phyloP scores from a whole-genome alignment of 2,797 vertebrate species.

The Gymnothorax javanicus region DNA sequence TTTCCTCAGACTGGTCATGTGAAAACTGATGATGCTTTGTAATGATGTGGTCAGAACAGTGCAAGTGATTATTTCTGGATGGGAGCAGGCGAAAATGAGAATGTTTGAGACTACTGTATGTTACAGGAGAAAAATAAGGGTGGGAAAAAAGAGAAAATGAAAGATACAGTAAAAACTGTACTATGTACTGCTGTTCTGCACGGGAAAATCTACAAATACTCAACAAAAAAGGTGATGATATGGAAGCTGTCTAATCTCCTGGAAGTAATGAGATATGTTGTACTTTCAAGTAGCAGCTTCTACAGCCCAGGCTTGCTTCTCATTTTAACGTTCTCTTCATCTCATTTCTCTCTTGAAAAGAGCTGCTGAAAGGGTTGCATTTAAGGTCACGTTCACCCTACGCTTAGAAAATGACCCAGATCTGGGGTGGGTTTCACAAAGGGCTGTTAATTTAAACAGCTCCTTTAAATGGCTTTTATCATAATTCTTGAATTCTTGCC shows the following conservation, averaged over 20 bases:
- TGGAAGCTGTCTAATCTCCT: conserved; percentile 28
- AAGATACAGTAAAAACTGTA: neutral
- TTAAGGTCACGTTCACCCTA: neutral
- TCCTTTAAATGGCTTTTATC: too few species aligned
- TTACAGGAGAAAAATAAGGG: neutral
- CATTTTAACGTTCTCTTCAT: neutral
- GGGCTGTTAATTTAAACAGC: too few species aligned
- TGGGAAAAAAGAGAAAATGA: neutral
- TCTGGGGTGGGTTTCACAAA: too few species aligned
- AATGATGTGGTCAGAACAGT: neutral
- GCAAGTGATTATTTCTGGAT: neutral
- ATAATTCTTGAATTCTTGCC: too few species aligned
- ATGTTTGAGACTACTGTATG: neutral
- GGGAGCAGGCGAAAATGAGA: neutral
- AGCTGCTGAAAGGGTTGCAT: neutral
- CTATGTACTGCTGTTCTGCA: conserved; percentile 1
- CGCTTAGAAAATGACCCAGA: too few species aligned
- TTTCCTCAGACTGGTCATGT: neutral
- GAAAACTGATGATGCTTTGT: neutral
- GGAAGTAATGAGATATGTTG: conserved; percentile 21
- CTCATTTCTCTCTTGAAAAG: neutral
- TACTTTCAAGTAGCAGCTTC: conserved; percentile 19
- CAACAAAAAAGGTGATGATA: conserved; percentile 19
- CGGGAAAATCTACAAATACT: conserved; percentile 27
- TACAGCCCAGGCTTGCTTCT: neutral